Evolutionary conservation across 2,888 invertebrate genomes (phyloP).

Genomic region (Epirrhoe alternata): DNA sequence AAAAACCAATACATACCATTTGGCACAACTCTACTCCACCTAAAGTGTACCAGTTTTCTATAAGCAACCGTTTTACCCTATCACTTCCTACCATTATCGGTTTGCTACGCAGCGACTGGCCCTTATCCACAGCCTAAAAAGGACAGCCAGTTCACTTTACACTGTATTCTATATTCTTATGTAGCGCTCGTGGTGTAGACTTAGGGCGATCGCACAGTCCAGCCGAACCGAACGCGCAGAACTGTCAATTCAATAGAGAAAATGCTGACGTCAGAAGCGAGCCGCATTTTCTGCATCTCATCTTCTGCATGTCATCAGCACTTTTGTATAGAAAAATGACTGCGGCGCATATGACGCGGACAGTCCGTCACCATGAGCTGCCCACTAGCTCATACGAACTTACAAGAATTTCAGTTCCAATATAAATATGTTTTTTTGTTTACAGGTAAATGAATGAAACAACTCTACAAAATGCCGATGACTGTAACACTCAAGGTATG

Average conservation of each 20-base stretch:
- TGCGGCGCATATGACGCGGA: too few species aligned
- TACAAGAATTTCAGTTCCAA: neutral
- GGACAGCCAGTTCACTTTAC: slow-evolving; percentile 7
- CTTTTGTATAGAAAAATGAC: too few species aligned
- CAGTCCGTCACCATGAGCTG: too few species aligned
- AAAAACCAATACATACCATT: neutral
- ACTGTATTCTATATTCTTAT: too few species aligned
- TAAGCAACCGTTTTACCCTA: slow-evolving; percentile 58
- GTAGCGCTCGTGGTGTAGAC: too few species aligned
- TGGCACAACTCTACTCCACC: slow-evolving; percentile 47
- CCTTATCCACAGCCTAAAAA: slow-evolving; percentile 17
- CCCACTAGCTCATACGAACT: too few species aligned
- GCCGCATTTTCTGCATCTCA: too few species aligned
- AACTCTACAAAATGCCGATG: neutral
- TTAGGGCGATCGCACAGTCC: too few species aligned
- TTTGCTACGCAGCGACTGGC: slow-evolving; percentile 63
- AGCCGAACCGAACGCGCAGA: too few species aligned
- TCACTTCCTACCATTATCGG: slow-evolving; percentile 79
- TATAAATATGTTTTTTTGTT: neutral
- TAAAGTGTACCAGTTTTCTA: slow-evolving; percentile 67
- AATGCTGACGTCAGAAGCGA: too few species aligned
- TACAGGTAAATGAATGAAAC: neutral
- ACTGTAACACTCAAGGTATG: slow-evolving; percentile 1
- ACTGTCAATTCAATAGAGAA: too few species aligned
- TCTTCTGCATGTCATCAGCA: too few species aligned